Base-by-base conservation (phyloP, 1,140 invertebrate species). In the Halesus radiatus region DNA sequence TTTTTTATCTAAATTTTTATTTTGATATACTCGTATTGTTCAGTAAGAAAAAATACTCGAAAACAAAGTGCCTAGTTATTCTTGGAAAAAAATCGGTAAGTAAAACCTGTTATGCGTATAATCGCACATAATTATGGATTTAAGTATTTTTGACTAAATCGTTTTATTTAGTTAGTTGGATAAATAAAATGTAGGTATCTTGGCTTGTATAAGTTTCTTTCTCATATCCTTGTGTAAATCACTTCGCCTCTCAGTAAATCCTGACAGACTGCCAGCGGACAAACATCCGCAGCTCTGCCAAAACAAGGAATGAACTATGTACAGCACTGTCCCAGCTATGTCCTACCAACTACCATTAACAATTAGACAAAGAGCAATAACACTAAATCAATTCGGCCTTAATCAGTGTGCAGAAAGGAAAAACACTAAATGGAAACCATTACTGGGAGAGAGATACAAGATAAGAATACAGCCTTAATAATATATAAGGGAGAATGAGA, bases 341-440 rank as follows among this genome's bases (percentile, higher is more conserved):
- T 81, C 60, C 78, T 70, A 81, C 82, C 82, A 83, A 58, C 78
- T 70, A 79, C 82, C 82, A 83, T 83, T 83, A 83, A 83, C 82
- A 83, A 83, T 83, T 83, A 83, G 77, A 83, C 82, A 83, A 83
- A 83, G 80, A 83, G 80, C 82, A 83, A 83, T 83, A 83, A 83
- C 82, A 83, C 73, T 83, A 83, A 81, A 83, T 83, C 82, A 83
- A 75, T 74, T 81, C 66, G 80, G 74, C 82, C 82, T 83, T 83
- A 83, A 83, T 83, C 82, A 83, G 82, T 77, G 64, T 26, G 82
- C 53, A 26, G 66, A 80, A 75, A 82, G 68, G 80, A 78, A 81
- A 81, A 81, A 77, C 74, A 77, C 60, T 74, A 78, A 78, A 78
- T 79, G 79, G 79, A 37, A 66, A 64, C 74, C 78, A 81, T 81